Percentiles rank a stretch among this genome's conserved stretches.
Evolutionary conservation across 1,140 invertebrate genomes (phyloP).

Genomic region (Magallana ariakensis): DNA sequence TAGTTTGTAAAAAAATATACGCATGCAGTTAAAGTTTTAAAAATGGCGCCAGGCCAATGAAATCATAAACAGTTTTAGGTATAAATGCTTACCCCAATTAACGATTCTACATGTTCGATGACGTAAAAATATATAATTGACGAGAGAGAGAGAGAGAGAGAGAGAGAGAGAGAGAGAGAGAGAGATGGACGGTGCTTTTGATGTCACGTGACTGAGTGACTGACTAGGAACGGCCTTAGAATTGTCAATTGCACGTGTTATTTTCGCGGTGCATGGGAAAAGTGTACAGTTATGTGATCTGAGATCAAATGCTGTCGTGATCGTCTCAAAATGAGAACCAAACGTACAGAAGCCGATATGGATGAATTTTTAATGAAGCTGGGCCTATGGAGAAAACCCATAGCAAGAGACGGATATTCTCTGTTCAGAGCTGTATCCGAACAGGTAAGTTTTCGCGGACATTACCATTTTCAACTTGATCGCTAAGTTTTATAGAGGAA

Average conservation of each 20-base stretch:
- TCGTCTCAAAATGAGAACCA: slow-evolving; percentile 21
- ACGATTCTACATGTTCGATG: too few species aligned
- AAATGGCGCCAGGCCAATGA: too few species aligned
- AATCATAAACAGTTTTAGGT: too few species aligned
- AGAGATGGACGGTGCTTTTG: not conserved
- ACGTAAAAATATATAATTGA: too few species aligned
- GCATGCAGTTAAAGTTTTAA: too few species aligned
- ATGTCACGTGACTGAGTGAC: slow-evolving; percentile 1
- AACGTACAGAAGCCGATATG: slow-evolving; percentile 75
- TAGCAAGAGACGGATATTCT: slow-evolving; percentile 90
- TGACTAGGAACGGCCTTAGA: not conserved
- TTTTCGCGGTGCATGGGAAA: not conserved
- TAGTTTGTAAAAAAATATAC: too few species aligned
- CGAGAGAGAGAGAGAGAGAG: not conserved
- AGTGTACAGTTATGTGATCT: slow-evolving; percentile 12
- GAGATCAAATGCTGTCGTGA: not conserved
- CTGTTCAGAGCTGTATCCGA: slow-evolving; percentile 92
- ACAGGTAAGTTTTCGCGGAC: slow-evolving; percentile 82
- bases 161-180: not conserved
- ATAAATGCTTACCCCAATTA: too few species aligned
- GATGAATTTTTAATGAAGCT: slow-evolving; percentile 89
- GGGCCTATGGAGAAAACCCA: slow-evolving; percentile 90
- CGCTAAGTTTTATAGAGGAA: too few species aligned
- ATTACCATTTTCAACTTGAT: not conserved
- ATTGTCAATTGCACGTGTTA: slow-evolving; percentile 31